Conservation (phyloP, 2,888 invertebrate species). For the Augiades crinisus region DNA sequence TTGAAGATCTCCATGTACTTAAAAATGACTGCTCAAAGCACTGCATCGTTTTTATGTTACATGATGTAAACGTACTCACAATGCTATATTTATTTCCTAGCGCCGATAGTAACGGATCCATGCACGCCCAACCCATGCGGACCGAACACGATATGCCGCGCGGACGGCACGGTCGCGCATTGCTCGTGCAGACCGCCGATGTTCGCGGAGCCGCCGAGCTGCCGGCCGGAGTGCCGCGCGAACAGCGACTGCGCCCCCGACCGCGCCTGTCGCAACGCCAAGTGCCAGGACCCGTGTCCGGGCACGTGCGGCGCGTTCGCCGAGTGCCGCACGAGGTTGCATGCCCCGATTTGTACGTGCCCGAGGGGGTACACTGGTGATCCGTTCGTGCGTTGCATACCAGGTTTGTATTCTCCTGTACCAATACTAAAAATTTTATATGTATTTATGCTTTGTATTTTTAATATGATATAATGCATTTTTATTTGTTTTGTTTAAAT, state of each 20-base stretch:
- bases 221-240: constrained; percentile 87
- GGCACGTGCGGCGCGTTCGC: constrained; percentile 90
- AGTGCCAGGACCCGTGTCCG: constrained; percentile 87
- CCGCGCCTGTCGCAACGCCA: constrained; percentile 84
- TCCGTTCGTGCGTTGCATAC: constrained; percentile 85
- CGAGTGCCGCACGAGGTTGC: constrained; percentile 86
- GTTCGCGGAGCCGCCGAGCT: constrained; percentile 87
- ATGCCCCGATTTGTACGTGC: constrained; percentile 90
- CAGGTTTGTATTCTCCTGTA: too few species aligned
- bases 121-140: constrained; percentile 88
- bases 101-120: constrained; percentile 65
- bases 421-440: too few species aligned
- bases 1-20: too few species aligned
- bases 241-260: constrained; percentile 85
- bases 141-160: constrained; percentile 85
- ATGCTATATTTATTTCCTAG: constrained; percentile 35
- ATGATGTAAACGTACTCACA: too few species aligned
- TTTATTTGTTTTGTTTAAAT: too few species aligned
- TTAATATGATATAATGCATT: too few species aligned
- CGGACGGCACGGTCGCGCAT: constrained; percentile 83
- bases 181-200: constrained; percentile 87
- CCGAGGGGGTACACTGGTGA: constrained; percentile 85
- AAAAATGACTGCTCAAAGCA: too few species aligned
- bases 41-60: too few species aligned
- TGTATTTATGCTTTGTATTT: too few species aligned